Conservation (phyloP, 1,140 invertebrate genomes). For the Proctacanthus coquilletti region DNA sequence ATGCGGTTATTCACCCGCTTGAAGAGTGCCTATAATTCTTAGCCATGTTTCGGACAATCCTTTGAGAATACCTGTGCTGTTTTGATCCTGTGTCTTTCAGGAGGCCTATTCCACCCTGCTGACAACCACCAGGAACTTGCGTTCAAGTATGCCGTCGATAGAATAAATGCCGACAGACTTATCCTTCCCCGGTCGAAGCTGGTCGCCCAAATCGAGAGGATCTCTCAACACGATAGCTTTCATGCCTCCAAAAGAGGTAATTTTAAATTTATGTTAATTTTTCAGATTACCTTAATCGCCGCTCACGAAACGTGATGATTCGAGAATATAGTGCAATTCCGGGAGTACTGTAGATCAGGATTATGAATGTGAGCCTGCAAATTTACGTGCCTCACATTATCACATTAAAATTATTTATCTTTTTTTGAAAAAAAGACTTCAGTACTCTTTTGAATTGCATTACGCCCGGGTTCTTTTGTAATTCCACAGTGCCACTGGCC, state of each 20-base stretch:
- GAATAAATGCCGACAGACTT: constrained; percentile 67
- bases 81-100: constrained; percentile 35
- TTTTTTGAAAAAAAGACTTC: no score
- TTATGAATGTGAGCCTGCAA: no score
- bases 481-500: no score
- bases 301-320: not conserved
- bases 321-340: not conserved
- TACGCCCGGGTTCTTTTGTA: no score
- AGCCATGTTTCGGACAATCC: not conserved
- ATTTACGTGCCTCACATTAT: no score
- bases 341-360: not conserved
- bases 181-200: constrained; percentile 69
- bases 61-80: not conserved
- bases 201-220: constrained; percentile 68
- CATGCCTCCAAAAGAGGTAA: constrained; percentile 81
- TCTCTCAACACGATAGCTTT: constrained; percentile 80
- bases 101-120: constrained; percentile 71
- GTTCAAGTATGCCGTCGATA: constrained; percentile 78
- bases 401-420: no score
- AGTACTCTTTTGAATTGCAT: no score
- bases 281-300: not conserved
- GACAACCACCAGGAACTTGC: constrained; percentile 57
- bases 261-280: constrained; percentile 8
- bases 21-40: not conserved
- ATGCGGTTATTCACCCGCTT: not conserved